Evolutionary conservation across 2,888 invertebrate species (phyloP), one percentile per base, ranked within the genome.

Genomic region (Noctua pronuba): DNA sequence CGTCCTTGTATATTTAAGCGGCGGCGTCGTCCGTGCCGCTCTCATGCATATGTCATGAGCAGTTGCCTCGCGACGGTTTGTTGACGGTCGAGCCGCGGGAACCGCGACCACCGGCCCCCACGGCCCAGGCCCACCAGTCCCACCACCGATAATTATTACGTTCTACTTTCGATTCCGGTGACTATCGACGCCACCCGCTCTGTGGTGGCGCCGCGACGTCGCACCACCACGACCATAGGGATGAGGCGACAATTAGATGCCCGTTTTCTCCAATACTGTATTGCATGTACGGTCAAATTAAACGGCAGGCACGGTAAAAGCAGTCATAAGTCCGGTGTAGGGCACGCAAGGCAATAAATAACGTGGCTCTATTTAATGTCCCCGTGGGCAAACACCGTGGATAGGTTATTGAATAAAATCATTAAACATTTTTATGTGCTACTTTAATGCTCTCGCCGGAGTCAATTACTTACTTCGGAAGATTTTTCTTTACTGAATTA

Each of bases 31-130:
- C 94, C 92, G 92, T 91, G 93, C 93, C 93, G 91, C 93, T 95
- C 94, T 96, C 96, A 96, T 96, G 96, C 96, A 96, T 96, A 96
- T 96, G 96, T 96, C 96, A 96, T 96, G 96, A 96, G 95, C 94
- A 93, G 96, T 96, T 96, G 96, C 96, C 92, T 90, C 83, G 96
- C 96, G 94, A 96, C 96, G 92, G 96, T 96, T 96, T 96, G 96
- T 96, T 96, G 96, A 92, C 96, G 95, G 94, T 95, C 89, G 90
- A 91, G 90, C 92, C 95, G 95, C 95, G 96, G 95, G 95, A 96
- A 96, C 93, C 91, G 90, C 94, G 90, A 92, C 94, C 94, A 93
- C 90, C 91, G 93, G 93, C 92, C 93, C 93, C 91, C 89, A 77
- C 89, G 77, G 88, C 91, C 91, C 90, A 90, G 88, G 84, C 83